Evolutionary conservation across 2,797 vertebrate species (phyloP).

Genomic region (Enteromius mattozi): DNA sequence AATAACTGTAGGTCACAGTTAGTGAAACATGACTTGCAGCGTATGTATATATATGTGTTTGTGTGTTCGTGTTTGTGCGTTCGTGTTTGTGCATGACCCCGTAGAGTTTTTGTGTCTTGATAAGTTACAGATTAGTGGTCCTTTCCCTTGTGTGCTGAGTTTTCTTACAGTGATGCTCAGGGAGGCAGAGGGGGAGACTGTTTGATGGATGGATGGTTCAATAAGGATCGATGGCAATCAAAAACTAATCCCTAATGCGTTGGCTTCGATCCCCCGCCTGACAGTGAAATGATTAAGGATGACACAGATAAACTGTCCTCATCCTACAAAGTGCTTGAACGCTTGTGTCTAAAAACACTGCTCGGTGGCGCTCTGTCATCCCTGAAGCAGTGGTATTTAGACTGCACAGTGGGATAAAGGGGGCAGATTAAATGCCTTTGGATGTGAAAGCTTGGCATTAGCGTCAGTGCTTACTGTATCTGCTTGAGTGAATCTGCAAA

Average conservation of each 20-base stretch:
- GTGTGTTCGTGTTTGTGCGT: constrained; percentile 30
- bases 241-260: constrained; percentile 65
- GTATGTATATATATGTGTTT: constrained; percentile 49
- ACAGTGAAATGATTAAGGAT: constrained; percentile 62
- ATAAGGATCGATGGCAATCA: constrained; percentile 64
- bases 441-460: constrained; percentile 68
- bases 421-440: constrained; percentile 72
- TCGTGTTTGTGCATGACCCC: constrained; percentile 17
- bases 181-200: constrained; percentile 44
- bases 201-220: constrained; percentile 62
- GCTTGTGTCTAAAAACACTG: constrained; percentile 58
- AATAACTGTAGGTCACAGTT: constrained; percentile 89
- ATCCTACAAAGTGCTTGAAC: constrained; percentile 62
- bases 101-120: neutral
- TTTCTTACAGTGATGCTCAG: constrained; percentile 44
- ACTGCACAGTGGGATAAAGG: constrained; percentile 72
- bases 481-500: constrained; percentile 53
- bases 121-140: neutral
- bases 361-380: constrained; percentile 62
- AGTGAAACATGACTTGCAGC: constrained; percentile 44
- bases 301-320: constrained; percentile 64
- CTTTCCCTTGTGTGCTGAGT: constrained; percentile 29
- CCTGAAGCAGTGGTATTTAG: constrained; percentile 75
- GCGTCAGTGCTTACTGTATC: constrained; percentile 54
- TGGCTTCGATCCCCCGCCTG: constrained; percentile 59